Evolutionary conservation across 2,113 vertebrate species (phyloP).

Genomic region (Ellobius talpinus): DNA sequence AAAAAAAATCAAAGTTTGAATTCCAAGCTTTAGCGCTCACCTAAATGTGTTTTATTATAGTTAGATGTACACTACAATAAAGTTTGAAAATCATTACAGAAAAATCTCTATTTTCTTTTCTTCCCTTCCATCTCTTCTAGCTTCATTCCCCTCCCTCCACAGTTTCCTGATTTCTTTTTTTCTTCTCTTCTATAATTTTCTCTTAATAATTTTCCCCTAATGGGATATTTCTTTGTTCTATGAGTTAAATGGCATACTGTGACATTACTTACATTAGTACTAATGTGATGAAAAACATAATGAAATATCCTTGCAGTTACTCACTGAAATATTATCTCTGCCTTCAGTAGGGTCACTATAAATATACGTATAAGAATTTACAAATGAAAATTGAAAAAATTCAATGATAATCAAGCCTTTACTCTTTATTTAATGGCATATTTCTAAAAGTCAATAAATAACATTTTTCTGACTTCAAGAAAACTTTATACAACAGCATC

Average conservation of each 20-base stretch:
- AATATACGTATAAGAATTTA: background rate
- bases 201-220: background rate
- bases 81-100: background rate
- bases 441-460: slow-evolving; percentile 17
- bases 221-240: background rate
- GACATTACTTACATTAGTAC: background rate
- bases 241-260: background rate
- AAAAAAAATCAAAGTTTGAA: background rate
- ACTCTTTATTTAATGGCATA: background rate
- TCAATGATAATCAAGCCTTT: background rate
- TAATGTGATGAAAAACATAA: background rate
- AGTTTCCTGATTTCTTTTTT: background rate
- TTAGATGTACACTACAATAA: background rate
- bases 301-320: background rate
- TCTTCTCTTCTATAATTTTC: background rate
- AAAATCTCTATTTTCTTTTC: background rate
- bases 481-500: background rate
- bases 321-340: background rate
- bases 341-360: background rate
- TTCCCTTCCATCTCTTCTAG: background rate
- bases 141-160: background rate
- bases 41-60: too few species aligned
- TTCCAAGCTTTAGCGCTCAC: background rate
- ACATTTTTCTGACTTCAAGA: background rate
- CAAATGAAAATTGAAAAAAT: background rate